These are phyloP conservation scores for Lacerta agilis DNA, from an alignment of 2,797 vertebrate genomes.

Conservation along the genomic window DNA sequence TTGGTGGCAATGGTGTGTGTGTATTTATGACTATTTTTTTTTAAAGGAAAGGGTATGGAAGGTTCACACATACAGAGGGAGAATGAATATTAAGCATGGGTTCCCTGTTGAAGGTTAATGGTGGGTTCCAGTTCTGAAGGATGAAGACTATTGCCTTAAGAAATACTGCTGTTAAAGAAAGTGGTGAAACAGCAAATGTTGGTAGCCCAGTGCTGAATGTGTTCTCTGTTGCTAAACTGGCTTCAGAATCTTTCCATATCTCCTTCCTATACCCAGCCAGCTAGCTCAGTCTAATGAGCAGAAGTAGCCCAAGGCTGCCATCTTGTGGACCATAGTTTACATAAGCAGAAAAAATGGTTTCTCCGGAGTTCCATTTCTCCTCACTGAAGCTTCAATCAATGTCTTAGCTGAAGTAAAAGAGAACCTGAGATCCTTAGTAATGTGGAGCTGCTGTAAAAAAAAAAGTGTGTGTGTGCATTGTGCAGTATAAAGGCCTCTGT, in stretches of 20 bases:
- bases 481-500: not conserved
- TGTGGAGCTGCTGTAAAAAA: not conserved
- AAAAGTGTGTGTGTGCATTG: not conserved
- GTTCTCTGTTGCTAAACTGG: not conserved
- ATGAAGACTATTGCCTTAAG: not conserved
- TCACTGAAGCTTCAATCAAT: not conserved
- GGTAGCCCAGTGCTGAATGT: not conserved
- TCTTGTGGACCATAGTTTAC: not conserved
- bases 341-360: not conserved
- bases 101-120: not conserved
- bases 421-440: not conserved
- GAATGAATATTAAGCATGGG: not conserved
- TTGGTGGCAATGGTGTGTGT: not conserved
- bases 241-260: not conserved
- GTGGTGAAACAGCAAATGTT: not conserved
- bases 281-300: not conserved
- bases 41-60: not conserved
- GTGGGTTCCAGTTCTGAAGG: not conserved
- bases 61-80: not conserved
- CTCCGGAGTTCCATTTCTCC: no score
- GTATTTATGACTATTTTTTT: no score
- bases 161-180: not conserved
- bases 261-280: not conserved
- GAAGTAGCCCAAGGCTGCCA: constrained; percentile 7
- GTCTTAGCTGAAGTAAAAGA: not conserved